phyloP scores from a whole-genome alignment of 2,113 vertebrate genomes.

The human (Homo sapiens) region GRCh38 chr6:36929501-36930000 shows the following conservation, averaged over 20 bases:
- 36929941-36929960: background rate
- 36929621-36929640: background rate
- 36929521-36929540: background rate
- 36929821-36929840: background rate
- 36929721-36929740: background rate
- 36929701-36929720: background rate
- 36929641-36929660: background rate
- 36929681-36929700: background rate
- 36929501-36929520: background rate
- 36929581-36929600: background rate
- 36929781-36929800: background rate
- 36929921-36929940: background rate
- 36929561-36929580: background rate
- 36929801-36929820: background rate
- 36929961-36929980: background rate
- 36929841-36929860: background rate
- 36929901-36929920: background rate
- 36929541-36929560: background rate
- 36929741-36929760: background rate
- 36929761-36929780: background rate
- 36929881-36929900: background rate
- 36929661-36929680: background rate
- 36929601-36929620: background rate
- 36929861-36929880: background rate
- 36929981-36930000: background rate